Conservation (phyloP, 2,888 invertebrate species). For the Eupithecia inturbata region DNA sequence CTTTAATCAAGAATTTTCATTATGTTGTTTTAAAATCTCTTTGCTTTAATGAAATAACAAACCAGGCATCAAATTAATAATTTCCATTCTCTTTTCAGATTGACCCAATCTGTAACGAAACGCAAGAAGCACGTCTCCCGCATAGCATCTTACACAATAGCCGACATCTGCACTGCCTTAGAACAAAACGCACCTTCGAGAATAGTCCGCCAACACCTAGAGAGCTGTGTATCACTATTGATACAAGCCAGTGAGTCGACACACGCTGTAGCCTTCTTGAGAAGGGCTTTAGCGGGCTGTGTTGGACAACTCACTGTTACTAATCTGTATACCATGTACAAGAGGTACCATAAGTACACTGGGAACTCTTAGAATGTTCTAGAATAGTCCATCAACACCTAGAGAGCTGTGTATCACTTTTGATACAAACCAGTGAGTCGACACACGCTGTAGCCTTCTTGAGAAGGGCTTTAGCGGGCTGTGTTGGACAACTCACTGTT, state of each 20-base stretch:
- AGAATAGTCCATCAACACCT: slow-evolving; percentile 70
- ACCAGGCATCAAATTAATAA: too few species aligned
- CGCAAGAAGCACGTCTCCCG: slow-evolving; percentile 73
- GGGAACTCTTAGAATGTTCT: slow-evolving; percentile 61
- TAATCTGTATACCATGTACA: slow-evolving; percentile 74
- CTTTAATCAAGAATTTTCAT: too few species aligned
- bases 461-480: slow-evolving; percentile 67
- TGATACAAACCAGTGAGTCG: slow-evolving; percentile 71
- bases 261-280: slow-evolving; percentile 73
- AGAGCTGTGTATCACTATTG: slow-evolving; percentile 69
- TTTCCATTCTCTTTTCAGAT: slow-evolving; percentile 54
- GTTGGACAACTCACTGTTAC: slow-evolving; percentile 73
- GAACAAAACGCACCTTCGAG: slow-evolving; percentile 62
- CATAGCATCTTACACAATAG: slow-evolving; percentile 74
- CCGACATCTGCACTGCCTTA: slow-evolving; percentile 68
- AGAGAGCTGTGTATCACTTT: slow-evolving; percentile 68
- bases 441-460: slow-evolving; percentile 71
- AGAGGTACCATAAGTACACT: slow-evolving; percentile 79
- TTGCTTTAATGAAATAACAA: too few species aligned
- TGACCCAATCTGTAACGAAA: slow-evolving; percentile 76
- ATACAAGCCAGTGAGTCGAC: slow-evolving; percentile 70
- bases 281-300: slow-evolving; percentile 66
- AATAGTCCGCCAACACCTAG: slow-evolving; percentile 45
- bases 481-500: slow-evolving; percentile 71
- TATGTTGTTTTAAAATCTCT: too few species aligned